Evolutionary conservation across 1,140 invertebrate species (phyloP).

Genomic region (Diachasmimorpha longicaudata): DNA sequence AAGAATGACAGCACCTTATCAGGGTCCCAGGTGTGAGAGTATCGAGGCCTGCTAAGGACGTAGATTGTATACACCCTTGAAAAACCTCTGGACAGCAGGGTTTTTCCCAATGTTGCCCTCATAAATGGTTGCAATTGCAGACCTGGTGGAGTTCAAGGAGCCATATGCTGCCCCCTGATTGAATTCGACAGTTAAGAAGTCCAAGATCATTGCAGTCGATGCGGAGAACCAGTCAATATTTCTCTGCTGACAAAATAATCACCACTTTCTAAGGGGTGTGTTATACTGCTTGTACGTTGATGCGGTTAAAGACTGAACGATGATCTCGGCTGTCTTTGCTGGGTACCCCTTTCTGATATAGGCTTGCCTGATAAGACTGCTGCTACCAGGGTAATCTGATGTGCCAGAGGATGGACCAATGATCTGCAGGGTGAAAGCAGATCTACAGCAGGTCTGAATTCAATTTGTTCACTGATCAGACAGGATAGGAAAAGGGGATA

Average conservation of each 20-base stretch:
- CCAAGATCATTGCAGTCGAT: neutral
- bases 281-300: neutral
- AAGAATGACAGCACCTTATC: neutral
- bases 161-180: neutral
- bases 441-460: constrained; percentile 16
- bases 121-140: neutral
- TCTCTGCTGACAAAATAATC: neutral
- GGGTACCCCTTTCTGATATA: neutral
- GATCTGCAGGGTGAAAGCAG: constrained; percentile 32
- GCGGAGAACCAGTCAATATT: neutral
- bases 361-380: constrained; percentile 19
- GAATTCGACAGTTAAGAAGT: neutral
- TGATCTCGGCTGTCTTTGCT: neutral
- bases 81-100: neutral
- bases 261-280: constrained; percentile 7
- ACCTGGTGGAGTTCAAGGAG: neutral
- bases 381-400: constrained; percentile 35
- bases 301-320: neutral
- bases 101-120: neutral
- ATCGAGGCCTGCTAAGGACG: neutral
- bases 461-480: constrained; percentile 19
- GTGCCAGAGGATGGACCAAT: constrained; percentile 34
- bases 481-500: constrained; percentile 24
- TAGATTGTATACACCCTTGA: neutral
- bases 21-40: neutral